Evolutionary conservation across 2,113 vertebrate genomes (phyloP).

Genomic region (Lates calcarifer): DNA sequence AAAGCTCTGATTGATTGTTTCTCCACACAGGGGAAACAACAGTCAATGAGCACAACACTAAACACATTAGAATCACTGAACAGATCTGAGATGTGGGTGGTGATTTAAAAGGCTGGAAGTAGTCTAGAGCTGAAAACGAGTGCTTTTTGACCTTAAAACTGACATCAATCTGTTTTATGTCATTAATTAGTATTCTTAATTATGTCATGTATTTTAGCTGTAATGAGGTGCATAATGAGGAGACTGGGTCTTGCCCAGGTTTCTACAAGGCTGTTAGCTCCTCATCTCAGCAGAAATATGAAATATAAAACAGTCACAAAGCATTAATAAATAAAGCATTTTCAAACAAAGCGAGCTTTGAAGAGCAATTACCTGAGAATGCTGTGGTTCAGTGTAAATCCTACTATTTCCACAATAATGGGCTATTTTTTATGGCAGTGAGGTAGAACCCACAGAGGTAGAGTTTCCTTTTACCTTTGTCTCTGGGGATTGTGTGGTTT

Average conservation of each 20-base stretch:
- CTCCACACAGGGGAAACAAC: not conserved
- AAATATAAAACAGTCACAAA: not conserved
- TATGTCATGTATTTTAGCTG: not conserved
- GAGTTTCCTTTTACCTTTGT: conserved; percentile 12
- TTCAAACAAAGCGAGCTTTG: not conserved
- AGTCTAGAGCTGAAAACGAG: not conserved
- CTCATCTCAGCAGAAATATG: not conserved
- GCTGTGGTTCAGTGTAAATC: not conserved
- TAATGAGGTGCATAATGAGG: not conserved
- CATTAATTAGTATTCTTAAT: not conserved
- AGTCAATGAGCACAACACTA: not conserved
- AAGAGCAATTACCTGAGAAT: conserved; percentile 1
- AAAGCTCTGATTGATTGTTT: not conserved
- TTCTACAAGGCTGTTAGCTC: not conserved
- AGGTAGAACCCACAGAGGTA: conserved; percentile 12
- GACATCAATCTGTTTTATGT: not conserved
- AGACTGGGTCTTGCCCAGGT: not conserved
- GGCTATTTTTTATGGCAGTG: conserved; percentile 13
- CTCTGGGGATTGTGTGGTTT: conserved; percentile 34
- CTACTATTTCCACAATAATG: not conserved
- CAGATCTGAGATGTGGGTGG: not conserved
- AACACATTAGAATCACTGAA: not conserved
- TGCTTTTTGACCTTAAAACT: not conserved
- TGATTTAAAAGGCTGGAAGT: not conserved
- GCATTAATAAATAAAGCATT: not conserved